Base-by-base conservation (phyloP, 2,797 vertebrate species). In the Orestias chungarensis region DNA sequence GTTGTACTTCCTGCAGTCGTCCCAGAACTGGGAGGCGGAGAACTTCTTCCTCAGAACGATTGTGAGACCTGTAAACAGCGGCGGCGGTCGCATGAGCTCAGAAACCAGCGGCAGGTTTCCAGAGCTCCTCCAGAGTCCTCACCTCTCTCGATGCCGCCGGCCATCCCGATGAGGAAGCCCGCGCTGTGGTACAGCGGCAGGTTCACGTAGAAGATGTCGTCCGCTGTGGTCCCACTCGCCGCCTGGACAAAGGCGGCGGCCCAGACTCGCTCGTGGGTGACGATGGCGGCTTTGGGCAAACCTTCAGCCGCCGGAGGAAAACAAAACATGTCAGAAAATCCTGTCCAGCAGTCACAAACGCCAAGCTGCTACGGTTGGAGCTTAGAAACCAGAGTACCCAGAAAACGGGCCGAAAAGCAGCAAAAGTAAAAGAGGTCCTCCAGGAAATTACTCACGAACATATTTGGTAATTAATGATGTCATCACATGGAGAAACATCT, bases 11-110 rank as follows among this genome's bases (percentile, higher is more conserved):
- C 96, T 94, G 91, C 97, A 98, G 87, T 99, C 96, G 2, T 95
- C 94, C 96, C 97, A 98, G 87, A 98, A 98, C 85, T 96, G 95
- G 71, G 95, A 96, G 82, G 96, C 96, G 12, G 97, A 99, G 92
- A 99, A 99, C 91, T 95, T 98, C 55, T 88, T 92, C 64, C 85
- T 91, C 75, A 98, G 91, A 76, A 95, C 90, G 2, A 97, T 1
- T 10, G 90, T 89, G 0, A 86, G 61, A 69, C 88, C 88, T 90
- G 80, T 42, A 46, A 69, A 25, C 6, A 29, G 27, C 49, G 69
- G 33, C 33, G 62, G 1, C n/a, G n/a, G n/a, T n/a, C n/a, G n/a
- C n/a, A n/a, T n/a, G n/a, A n/a, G n/a, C n/a, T n/a, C n/a, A n/a
- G n/a, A n/a, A n/a, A n/a, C n/a, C 49, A 71, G 33, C 33, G 62